Percentiles rank a stretch among this genome's conserved stretches.
Evolutionary conservation across 2,888 invertebrate species (phyloP).

Genomic region (Philaethria dido): DNA sequence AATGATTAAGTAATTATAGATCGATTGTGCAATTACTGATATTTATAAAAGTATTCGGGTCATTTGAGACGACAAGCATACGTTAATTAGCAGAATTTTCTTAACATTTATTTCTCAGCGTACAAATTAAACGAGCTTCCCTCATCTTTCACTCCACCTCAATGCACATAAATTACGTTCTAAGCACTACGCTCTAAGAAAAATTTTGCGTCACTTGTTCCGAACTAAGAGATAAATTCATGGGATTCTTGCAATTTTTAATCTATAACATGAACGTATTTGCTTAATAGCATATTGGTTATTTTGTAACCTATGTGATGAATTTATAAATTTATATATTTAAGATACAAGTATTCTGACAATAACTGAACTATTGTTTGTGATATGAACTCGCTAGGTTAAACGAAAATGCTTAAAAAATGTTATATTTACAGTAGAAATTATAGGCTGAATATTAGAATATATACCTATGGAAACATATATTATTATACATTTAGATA

Average conservation of each 20-base stretch:
- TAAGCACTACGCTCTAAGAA: conserved; percentile 26
- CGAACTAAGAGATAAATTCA: background rate
- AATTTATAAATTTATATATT: too few species aligned
- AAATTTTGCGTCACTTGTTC: conserved; percentile 13
- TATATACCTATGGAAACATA: too few species aligned
- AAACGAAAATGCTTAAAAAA: too few species aligned
- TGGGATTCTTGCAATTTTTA: background rate
- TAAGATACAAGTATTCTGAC: too few species aligned
- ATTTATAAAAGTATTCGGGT: background rate
- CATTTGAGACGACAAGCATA: background rate
- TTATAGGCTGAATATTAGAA: too few species aligned
- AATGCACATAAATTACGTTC: conserved; percentile 25
- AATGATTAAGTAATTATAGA: background rate
- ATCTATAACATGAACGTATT: background rate
- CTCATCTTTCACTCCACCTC: background rate
- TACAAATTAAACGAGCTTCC: conserved; percentile 1
- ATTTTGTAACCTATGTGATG: background rate
- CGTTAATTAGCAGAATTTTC: conserved; percentile 1
- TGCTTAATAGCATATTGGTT: background rate
- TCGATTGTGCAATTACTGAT: background rate
- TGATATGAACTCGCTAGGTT: too few species aligned
- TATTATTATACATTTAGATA: too few species aligned
- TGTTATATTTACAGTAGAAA: too few species aligned
- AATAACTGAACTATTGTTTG: too few species aligned
- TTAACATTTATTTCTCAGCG: background rate